Conservation (phyloP, 2,797 vertebrate genomes). For the Enteromius thamalakanensis region DNA sequence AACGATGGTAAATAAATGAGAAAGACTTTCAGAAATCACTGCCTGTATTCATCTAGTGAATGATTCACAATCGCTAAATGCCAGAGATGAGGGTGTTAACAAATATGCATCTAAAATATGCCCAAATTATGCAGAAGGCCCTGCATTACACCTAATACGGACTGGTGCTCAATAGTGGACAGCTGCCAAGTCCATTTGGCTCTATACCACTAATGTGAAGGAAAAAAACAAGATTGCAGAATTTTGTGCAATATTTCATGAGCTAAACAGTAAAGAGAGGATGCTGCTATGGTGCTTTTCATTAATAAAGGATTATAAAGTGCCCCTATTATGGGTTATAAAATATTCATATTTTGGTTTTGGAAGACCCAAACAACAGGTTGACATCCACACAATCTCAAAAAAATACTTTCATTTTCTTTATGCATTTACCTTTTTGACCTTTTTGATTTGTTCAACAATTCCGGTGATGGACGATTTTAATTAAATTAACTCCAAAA, state of each 20-base stretch:
- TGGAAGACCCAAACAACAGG: too few species aligned
- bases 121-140: constrained; percentile 46
- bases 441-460: too few species aligned
- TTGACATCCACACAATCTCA: too few species aligned
- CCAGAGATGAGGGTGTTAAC: constrained; percentile 56
- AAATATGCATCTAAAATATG: constrained; percentile 38
- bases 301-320: not conserved
- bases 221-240: constrained; percentile 9
- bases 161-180: constrained; percentile 13
- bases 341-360: too few species aligned
- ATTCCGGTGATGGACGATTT: too few species aligned
- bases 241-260: not conserved
- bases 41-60: constrained; percentile 14
- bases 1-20: constrained; percentile 55
- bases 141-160: constrained; percentile 16
- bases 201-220: constrained; percentile 5
- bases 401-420: too few species aligned
- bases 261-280: not conserved
- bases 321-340: too few species aligned
- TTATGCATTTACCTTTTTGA: too few species aligned
- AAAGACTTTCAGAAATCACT: constrained; percentile 48
- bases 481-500: too few species aligned
- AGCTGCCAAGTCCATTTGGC: constrained; percentile 21
- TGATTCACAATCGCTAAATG: constrained; percentile 55
- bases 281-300: not conserved